A percentile compares a stretch with the other conserved stretches of the same genome.
Evolutionary conservation across 2,113 vertebrate species (phyloP).

Genomic region (Saimiri boliviensis): DNA sequence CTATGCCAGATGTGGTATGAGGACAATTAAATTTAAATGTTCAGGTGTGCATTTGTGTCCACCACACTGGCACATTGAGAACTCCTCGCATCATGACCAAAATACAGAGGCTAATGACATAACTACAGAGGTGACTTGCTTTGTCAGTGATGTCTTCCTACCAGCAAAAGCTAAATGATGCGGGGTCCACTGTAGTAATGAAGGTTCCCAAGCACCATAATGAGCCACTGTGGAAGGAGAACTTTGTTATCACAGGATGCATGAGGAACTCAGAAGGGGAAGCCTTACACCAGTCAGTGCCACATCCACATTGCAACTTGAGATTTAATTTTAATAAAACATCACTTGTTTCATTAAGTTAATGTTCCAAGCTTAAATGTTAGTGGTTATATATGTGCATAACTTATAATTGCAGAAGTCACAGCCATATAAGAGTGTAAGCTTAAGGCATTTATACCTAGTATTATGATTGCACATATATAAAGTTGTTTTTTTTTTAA

Average conservation of each 20-base stretch:
- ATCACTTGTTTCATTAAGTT: not conserved
- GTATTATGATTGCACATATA: not conserved
- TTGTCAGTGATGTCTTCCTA: not conserved
- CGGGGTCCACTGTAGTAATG: too few relatives aligned
- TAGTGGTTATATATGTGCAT: not conserved
- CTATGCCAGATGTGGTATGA: not conserved
- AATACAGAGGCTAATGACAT: not conserved
- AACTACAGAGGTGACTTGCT: not conserved
- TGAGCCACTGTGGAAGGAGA: not conserved
- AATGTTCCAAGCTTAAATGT: not conserved
- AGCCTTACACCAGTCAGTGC: not conserved
- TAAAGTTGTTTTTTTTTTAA: not conserved
- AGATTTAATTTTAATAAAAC: slow-evolving; percentile 30
- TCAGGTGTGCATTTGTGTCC: not conserved
- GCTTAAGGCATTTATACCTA: not conserved
- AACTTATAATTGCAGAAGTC: slow-evolving; percentile 3
- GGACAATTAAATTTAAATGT: not conserved
- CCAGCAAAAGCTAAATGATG: not conserved
- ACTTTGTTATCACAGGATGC: not conserved
- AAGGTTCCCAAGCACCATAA: not conserved
- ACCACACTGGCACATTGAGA: not conserved
- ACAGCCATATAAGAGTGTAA: not conserved
- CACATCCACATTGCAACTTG: not conserved
- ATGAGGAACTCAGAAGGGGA: not conserved
- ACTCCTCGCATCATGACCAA: not conserved